Conservation (phyloP, 2,113 vertebrate species). For the Neogobius melanostomus region DNA sequence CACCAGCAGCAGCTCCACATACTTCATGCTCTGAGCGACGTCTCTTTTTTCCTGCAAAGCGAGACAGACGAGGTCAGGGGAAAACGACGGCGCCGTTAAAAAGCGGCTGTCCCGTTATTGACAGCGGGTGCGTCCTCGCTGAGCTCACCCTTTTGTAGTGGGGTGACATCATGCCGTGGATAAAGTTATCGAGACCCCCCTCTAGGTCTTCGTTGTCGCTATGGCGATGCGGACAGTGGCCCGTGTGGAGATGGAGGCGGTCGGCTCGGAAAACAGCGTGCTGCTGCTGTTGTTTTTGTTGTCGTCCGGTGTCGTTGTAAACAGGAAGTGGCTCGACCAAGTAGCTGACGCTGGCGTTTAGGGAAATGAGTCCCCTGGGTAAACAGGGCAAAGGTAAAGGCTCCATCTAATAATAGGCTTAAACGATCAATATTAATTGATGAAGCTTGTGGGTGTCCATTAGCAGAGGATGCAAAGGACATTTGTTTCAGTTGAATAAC, state of each 20-base stretch:
- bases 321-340: constrained; percentile 84
- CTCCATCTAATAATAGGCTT: constrained; percentile 16
- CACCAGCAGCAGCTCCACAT: constrained; percentile 92
- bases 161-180: constrained; percentile 71
- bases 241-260: constrained; percentile 72
- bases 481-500: neutral
- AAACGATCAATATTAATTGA: constrained; percentile 3
- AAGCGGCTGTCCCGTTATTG: neutral
- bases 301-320: constrained; percentile 30
- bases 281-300: constrained; percentile 15
- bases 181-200: constrained; percentile 66
- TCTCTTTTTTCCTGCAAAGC: constrained; percentile 84
- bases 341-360: constrained; percentile 87
- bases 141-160: constrained; percentile 74
- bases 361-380: constrained; percentile 86
- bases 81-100: neutral
- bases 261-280: constrained; percentile 87
- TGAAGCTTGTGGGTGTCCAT: neutral
- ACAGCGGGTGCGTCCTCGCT: neutral
- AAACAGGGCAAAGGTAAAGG: constrained; percentile 46
- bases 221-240: constrained; percentile 79
- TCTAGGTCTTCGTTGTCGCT: constrained; percentile 14
- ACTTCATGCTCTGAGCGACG: constrained; percentile 82
- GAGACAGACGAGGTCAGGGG: neutral
- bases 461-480: neutral